phyloP scores from a whole-genome alignment of 2,113 vertebrate genomes.

The Henicopernis longicauda region DNA sequence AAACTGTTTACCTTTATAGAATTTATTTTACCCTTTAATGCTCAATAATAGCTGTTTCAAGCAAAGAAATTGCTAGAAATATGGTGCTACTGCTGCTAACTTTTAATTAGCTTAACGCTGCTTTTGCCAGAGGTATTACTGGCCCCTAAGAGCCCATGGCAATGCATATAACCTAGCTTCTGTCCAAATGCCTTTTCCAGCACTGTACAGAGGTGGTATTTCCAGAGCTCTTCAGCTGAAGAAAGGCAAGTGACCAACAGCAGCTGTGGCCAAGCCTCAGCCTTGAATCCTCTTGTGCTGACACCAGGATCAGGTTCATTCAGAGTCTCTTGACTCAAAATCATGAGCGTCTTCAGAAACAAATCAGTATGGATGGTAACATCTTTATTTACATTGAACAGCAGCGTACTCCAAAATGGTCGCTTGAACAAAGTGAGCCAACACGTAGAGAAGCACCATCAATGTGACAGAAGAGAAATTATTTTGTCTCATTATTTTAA shows the following conservation, averaged over 20 bases:
- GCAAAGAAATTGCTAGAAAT: background rate
- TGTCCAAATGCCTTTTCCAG: background rate
- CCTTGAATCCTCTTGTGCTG: background rate
- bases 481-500: background rate
- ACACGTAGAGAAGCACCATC: background rate
- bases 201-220: background rate
- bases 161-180: background rate
- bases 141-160: background rate
- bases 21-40: conserved; percentile 65
- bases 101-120: conserved; percentile 31
- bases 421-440: background rate
- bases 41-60: conserved; percentile 13
- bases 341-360: background rate
- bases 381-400: background rate
- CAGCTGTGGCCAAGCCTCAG: background rate
- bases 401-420: rapidly evolving
- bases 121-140: background rate
- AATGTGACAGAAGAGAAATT: background rate
- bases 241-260: background rate
- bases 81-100: background rate
- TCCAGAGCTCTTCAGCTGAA: background rate
- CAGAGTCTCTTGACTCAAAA: background rate
- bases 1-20: conserved; percentile 69
- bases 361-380: too few relatives aligned
- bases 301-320: rapidly evolving